Evolutionary conservation across 2,113 vertebrate species (phyloP).

Genomic region (Pollachius pollachius): DNA sequence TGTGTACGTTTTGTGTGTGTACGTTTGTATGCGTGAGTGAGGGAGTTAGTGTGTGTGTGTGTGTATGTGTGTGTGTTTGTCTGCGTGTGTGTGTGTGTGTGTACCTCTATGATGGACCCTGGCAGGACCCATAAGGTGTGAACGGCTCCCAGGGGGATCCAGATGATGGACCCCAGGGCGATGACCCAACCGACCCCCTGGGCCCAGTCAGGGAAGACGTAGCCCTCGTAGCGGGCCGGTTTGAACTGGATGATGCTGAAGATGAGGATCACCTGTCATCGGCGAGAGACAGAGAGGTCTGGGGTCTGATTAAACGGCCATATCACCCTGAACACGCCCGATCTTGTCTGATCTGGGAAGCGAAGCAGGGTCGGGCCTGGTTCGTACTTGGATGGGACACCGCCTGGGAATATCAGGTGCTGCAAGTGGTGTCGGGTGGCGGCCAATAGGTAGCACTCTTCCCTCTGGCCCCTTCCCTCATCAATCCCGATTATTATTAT

Average conservation of each 20-base stretch:
- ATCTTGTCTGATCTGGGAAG: background rate
- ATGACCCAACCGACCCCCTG: constrained; percentile 76
- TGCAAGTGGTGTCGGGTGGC: too few relatives aligned
- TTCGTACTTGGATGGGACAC: too few relatives aligned
- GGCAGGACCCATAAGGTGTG: constrained; percentile 74
- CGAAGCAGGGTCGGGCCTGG: too few relatives aligned
- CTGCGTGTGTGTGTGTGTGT: too few relatives aligned
- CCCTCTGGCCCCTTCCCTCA: too few relatives aligned
- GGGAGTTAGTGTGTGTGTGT: too few relatives aligned
- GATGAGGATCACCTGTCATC: constrained; percentile 68
- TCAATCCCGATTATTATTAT: too few relatives aligned
- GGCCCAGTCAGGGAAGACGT: constrained; percentile 75
- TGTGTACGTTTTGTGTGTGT: background rate
- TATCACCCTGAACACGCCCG: background rate
- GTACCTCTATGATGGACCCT: constrained; percentile 68
- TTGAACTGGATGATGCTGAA: constrained; percentile 75
- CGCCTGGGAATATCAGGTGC: too few relatives aligned
- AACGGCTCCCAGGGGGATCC: constrained; percentile 73
- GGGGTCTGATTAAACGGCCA: too few relatives aligned
- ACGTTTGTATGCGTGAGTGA: too few relatives aligned
- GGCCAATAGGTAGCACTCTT: too few relatives aligned
- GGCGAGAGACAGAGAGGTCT: background rate
- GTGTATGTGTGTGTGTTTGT: too few relatives aligned
- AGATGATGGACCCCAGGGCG: constrained; percentile 73
- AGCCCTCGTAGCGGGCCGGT: constrained; percentile 69